Evolutionary conservation across 1,140 invertebrate genomes (phyloP).

Genomic region (Musca vetustissima): DNA sequence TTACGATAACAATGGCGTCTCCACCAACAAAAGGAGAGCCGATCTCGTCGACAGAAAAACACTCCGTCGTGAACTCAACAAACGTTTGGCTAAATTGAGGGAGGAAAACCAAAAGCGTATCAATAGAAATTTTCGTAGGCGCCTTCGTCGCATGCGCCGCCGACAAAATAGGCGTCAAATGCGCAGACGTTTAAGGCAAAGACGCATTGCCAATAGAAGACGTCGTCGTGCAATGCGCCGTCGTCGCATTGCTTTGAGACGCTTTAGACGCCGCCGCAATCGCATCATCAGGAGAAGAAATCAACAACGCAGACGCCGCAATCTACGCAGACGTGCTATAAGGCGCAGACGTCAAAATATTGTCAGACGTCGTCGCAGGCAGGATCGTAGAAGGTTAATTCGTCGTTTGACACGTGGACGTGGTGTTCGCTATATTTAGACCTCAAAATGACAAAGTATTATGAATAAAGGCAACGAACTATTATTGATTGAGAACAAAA

Average conservation of each 20-base stretch:
- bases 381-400: background rate
- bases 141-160: no score
- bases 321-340: background rate
- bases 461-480: background rate
- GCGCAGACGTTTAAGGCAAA: no score
- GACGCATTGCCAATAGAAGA: no score
- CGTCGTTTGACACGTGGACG: background rate
- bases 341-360: background rate
- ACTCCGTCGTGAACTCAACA: no score
- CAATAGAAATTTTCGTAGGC: no score
- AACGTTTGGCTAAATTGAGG: no score
- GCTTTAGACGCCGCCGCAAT: background rate
- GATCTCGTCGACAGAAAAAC: background rate
- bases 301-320: background rate
- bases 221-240: slow-evolving; percentile 19
- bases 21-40: no score
- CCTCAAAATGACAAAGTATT: background rate
- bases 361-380: background rate
- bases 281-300: background rate
- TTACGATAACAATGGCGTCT: background rate
- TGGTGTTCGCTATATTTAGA: no score
- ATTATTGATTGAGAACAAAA: no score
- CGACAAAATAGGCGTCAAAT: no score
- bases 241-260: background rate
- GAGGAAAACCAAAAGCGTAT: no score